Evolutionary conservation across 2,797 vertebrate genomes (phyloP), one percentile per base, ranked within the genome.

Genomic region (Paguma larvata): DNA sequence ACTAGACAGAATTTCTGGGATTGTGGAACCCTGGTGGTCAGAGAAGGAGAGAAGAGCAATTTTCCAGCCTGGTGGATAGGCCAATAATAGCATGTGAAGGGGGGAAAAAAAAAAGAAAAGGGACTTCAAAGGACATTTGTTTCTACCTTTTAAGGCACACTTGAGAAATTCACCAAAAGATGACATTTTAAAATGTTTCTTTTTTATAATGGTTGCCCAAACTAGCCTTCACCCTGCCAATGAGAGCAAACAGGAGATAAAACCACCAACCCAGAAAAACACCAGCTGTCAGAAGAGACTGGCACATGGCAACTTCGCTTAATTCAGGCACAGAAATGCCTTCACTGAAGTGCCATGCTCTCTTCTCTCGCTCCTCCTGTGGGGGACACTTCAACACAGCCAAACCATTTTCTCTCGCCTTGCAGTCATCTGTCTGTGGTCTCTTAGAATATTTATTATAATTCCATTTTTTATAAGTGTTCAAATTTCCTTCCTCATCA

Each of bases 251-350:
- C 0, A 59, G 77, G 83, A 97, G 68, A 96, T 96, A 95, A 97
- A 97, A 94, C 46, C 93, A 94, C 68, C 82, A 96, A 95, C 78
- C 97, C 97, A 95, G 96, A 97, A 95, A 97, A 97, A 96, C 53
- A 92, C 96, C 98, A 98, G 88, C 97, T 98, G 96, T 97, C 97
- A 83, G 75, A 77, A 97, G 68, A 90, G 82, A 89, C 65, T 27
- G 90, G 91, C 87, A 86, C 90, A 44, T 46, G 93, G 92, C 95
- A 77, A 51, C 93, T 65, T 56, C 27, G 1, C 63, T 68, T 84
- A 72, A 95, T 16, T 63, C 86, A 85, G 38, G 70, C 82, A 19
- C 48, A 85, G 79, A 95, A 75, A 96, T 15, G 75, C 86, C 84
- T 70, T 79, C 72, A 19, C 79, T n/a, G 32, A 87, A 85, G 41